phyloP scores from a whole-genome alignment of 2,888 invertebrate species.

The Andricus quercusramuli region DNA sequence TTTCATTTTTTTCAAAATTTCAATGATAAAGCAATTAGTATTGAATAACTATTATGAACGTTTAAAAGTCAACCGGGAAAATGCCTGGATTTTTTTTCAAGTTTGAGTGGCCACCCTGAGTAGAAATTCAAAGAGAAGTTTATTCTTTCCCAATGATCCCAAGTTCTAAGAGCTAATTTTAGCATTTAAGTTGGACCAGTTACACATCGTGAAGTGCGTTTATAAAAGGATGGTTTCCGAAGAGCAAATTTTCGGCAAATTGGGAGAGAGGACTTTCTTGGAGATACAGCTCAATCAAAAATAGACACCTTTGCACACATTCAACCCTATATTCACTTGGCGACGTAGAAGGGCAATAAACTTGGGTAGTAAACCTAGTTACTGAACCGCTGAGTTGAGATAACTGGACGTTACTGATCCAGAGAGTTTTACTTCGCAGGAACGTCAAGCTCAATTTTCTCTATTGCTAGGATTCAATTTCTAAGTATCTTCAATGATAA shows the following conservation, averaged over 20 bases:
- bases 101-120: not conserved
- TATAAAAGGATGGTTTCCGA: not conserved
- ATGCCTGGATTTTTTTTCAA: too few species aligned
- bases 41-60: too few species aligned
- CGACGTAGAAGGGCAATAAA: slow-evolving; percentile 38
- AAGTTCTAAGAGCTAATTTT: too few species aligned
- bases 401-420: slow-evolving; percentile 32
- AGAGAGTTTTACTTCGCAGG: slow-evolving; percentile 9
- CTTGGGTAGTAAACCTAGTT: slow-evolving; percentile 41
- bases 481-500: not conserved
- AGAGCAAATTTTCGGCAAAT: slow-evolving; percentile 10
- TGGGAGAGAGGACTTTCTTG: slow-evolving; percentile 9
- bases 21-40: too few species aligned
- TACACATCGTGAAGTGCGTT: not conserved
- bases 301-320: slow-evolving; percentile 33
- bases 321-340: slow-evolving; percentile 25
- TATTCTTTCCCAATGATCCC: not conserved
- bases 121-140: not conserved
- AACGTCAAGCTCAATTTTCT: slow-evolving; percentile 22
- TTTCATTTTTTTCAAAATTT: too few species aligned
- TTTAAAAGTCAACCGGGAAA: too few species aligned
- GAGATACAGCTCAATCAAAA: slow-evolving; percentile 21
- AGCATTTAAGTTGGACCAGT: too few species aligned
- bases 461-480: slow-evolving; percentile 10
- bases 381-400: slow-evolving; percentile 34